Evolutionary conservation across 2,888 invertebrate genomes (phyloP).

Genomic region (Oxystoma pomonae): DNA sequence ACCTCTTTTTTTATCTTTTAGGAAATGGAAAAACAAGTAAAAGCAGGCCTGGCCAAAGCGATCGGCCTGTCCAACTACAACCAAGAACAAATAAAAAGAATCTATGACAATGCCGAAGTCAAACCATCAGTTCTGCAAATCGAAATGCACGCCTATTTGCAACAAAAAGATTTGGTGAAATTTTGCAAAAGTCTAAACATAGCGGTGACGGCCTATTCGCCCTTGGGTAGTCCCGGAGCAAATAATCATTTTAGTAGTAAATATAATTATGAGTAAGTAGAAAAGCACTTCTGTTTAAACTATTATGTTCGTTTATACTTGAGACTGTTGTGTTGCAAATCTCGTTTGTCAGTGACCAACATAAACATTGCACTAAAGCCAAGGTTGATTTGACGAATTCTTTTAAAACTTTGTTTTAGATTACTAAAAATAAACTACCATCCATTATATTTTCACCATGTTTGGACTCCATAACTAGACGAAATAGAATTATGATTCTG

Average conservation of each 20-base stretch:
- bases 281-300: no score
- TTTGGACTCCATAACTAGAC: no score
- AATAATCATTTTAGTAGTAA: slow-evolving; percentile 59
- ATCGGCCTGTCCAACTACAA: slow-evolving; percentile 82
- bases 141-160: slow-evolving; percentile 71
- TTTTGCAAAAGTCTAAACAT: slow-evolving; percentile 62
- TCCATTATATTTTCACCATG: no score
- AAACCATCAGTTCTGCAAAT: slow-evolving; percentile 71
- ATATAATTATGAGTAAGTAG: slow-evolving; percentile 50
- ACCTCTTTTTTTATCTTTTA: slow-evolving; percentile 39
- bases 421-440: no score
- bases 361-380: no score
- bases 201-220: slow-evolving; percentile 65
- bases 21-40: slow-evolving; percentile 67
- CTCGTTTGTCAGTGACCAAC: no score
- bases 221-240: slow-evolving; percentile 69
- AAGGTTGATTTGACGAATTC: no score
- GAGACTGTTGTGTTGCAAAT: no score
- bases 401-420: no score
- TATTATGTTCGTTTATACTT: no score
- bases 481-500: no score
- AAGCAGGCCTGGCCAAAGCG: slow-evolving; percentile 59
- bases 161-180: slow-evolving; percentile 61
- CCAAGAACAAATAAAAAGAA: slow-evolving; percentile 59
- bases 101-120: slow-evolving; percentile 57